phyloP scores from a whole-genome alignment of 1,140 invertebrate genomes.

The Cherax quadricarinatus region DNA sequence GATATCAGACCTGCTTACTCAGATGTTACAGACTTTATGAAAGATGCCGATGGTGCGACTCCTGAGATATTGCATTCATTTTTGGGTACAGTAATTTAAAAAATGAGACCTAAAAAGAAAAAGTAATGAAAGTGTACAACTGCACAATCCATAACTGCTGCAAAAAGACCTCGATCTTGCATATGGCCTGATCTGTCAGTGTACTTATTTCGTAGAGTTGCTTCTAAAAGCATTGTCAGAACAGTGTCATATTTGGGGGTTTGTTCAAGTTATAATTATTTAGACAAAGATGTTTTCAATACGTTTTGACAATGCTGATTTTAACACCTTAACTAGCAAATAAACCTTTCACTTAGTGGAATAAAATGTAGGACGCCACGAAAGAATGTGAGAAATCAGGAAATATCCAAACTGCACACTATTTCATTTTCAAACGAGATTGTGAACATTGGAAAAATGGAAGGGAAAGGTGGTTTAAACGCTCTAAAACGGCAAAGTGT shows the following conservation, averaged over 20 bases:
- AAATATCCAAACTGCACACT: no score
- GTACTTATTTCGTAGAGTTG: conserved; percentile 1
- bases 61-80: conserved; percentile 24
- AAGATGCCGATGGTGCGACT: background rate
- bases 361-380: conserved; percentile 18
- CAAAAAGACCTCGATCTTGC: conserved; percentile 11
- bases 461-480: background rate
- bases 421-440: no score
- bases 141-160: background rate
- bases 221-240: no score
- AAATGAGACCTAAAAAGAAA: background rate
- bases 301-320: no score
- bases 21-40: no score
- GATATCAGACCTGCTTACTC: no score
- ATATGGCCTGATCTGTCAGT: background rate
- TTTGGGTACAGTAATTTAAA: conserved; percentile 19
- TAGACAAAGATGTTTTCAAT: no score
- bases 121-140: no score
- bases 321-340: conserved; percentile 17
- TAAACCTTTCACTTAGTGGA: conserved; percentile 4
- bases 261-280: background rate
- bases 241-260: no score
- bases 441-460: no score
- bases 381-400: no score
- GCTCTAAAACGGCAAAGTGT: conserved; percentile 23